Percentiles rank a stretch among this genome's conserved stretches.
phyloP scores from a whole-genome alignment of 2,113 vertebrate genomes.

The Ceyx melanurus region DNA sequence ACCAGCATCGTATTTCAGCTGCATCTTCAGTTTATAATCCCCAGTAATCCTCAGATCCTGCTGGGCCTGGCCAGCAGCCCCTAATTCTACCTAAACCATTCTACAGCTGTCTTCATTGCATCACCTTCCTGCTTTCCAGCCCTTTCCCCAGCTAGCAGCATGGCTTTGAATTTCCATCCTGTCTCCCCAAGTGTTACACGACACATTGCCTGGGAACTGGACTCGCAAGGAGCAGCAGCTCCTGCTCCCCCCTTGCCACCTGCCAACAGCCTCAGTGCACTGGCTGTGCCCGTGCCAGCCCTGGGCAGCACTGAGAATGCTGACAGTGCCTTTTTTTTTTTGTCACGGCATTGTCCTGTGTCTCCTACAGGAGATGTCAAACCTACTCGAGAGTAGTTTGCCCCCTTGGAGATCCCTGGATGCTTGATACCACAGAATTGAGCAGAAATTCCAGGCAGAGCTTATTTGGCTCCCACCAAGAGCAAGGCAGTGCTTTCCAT shows the following conservation, averaged over 20 bases:
- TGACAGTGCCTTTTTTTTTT: neutral
- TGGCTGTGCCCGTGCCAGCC: neutral
- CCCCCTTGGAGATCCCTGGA: neutral
- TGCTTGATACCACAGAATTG: neutral
- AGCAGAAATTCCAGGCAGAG: neutral
- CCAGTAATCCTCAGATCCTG: slow-evolving; percentile 33
- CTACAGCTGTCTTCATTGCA: slow-evolving; percentile 21
- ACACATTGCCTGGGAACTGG: neutral
- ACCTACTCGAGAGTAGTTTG: neutral
- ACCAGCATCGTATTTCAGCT: slow-evolving; percentile 12
- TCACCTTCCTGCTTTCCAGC: slow-evolving; percentile 9
- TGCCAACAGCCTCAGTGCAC: accelerated
- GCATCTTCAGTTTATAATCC: slow-evolving; percentile 32
- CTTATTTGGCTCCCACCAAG: neutral
- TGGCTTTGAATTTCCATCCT: slow-evolving; percentile 8
- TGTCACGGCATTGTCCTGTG: neutral
- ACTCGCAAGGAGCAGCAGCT: neutral
- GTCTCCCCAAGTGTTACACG: neutral
- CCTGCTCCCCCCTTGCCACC: neutral
- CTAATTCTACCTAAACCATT: slow-evolving; percentile 22
- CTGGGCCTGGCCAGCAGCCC: slow-evolving; percentile 21
- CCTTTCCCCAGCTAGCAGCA: neutral
- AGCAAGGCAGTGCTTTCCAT: neutral
- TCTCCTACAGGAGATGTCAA: neutral
- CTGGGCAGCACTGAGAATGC: neutral